Evolutionary conservation across 2,888 invertebrate species (phyloP).

Genomic region (Acronicta leporina): DNA sequence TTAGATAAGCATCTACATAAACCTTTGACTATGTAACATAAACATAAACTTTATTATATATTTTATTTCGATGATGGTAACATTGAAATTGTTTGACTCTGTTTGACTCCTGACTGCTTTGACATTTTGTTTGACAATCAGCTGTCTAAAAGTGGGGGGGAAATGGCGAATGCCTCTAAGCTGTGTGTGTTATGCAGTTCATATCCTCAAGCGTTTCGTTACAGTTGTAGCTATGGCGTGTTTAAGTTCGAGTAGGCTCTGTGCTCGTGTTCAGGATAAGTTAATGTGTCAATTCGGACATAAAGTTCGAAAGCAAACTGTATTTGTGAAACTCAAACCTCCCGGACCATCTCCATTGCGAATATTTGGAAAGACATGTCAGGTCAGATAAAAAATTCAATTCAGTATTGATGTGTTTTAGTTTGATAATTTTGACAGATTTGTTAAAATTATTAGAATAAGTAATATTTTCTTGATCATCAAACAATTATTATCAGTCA

Average conservation of each 20-base stretch:
- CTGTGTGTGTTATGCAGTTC: slow-evolving; percentile 84
- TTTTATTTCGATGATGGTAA: slow-evolving; percentile 19
- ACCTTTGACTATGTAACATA: no score
- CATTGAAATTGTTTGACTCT: slow-evolving; percentile 48
- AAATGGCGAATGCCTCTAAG: slow-evolving; percentile 82
- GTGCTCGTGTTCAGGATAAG: slow-evolving; percentile 94
- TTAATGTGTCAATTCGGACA: slow-evolving; percentile 94
- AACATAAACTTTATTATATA: no score
- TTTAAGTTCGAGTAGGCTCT: slow-evolving; percentile 94
- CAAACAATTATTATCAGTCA: slow-evolving; percentile 30
- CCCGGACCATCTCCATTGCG: slow-evolving; percentile 89
- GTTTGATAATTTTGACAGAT: slow-evolving; percentile 16
- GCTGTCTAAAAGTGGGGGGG: slow-evolving; percentile 87
- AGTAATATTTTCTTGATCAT: slow-evolving; percentile 25
- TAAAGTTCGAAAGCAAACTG: slow-evolving; percentile 91
- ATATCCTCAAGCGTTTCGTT: slow-evolving; percentile 90
- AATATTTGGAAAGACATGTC: slow-evolving; percentile 87
- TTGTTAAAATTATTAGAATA: slow-evolving; percentile 13
- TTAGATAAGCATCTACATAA: no score
- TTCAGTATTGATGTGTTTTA: slow-evolving; percentile 22
- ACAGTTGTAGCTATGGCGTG: slow-evolving; percentile 95
- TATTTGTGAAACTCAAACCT: slow-evolving; percentile 92
- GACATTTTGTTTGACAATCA: slow-evolving; percentile 87
- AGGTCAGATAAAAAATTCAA: slow-evolving; percentile 72
- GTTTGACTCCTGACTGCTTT: no score